Evolutionary conservation across 2,113 vertebrate species (phyloP).

Genomic region (Cygnus buccinator): DNA sequence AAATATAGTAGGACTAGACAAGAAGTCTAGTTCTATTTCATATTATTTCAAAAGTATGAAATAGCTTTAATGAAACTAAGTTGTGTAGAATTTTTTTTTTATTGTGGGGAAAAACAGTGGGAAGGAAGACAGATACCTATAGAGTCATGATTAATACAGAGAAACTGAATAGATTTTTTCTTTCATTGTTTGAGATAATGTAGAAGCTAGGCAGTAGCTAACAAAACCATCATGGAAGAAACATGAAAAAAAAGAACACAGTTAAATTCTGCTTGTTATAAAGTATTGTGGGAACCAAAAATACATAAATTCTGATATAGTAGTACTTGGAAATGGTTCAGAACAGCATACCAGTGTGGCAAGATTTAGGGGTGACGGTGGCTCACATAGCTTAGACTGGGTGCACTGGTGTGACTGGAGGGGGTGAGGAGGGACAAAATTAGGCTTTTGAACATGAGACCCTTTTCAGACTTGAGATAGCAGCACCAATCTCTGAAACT

Average conservation of each 20-base stretch:
- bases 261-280: neutral
- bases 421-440: fast-evolving
- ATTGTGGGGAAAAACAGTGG: too few species aligned
- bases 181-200: neutral
- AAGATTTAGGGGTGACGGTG: neutral
- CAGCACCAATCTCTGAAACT: neutral
- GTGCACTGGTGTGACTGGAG: neutral
- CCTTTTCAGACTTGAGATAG: neutral
- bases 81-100: too few species aligned
- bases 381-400: neutral
- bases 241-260: neutral
- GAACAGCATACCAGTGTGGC: fast-evolving
- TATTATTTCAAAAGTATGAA: neutral
- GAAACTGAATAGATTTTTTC: neutral
- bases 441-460: neutral
- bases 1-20: neutral
- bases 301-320: neutral
- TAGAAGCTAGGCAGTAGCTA: neutral
- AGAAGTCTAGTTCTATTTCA: neutral
- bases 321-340: neutral
- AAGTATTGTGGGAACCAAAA: neutral
- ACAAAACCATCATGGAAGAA: neutral
- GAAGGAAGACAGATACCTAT: neutral
- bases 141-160: neutral
- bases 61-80: neutral